Evolutionary conservation across 2,888 invertebrate species (phyloP).

Genomic region (Mimumesa dahlbomi): DNA sequence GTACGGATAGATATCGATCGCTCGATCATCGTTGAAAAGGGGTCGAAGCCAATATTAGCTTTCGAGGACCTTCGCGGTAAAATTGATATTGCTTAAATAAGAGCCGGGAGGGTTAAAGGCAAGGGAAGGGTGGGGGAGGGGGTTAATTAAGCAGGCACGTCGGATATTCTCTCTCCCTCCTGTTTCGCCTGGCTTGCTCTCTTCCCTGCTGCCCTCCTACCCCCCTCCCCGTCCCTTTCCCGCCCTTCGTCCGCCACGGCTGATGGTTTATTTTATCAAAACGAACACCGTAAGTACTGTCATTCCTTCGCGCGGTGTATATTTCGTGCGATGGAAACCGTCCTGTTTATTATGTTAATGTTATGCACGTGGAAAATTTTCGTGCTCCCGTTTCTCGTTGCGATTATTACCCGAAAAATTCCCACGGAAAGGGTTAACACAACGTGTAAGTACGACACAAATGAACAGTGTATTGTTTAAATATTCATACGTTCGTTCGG

Average conservation of each 20-base stretch:
- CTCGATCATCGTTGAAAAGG: conserved; percentile 3
- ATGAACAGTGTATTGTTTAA: too few relatives aligned
- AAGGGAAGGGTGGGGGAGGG: too few relatives aligned
- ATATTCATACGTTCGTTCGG: too few relatives aligned
- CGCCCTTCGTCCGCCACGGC: neutral
- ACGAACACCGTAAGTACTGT: conserved; percentile 14
- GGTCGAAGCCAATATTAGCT: conserved; percentile 39
- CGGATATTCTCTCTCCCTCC: conserved; percentile 17
- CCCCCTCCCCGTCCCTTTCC: conserved; percentile 1
- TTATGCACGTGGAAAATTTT: neutral
- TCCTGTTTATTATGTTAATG: neutral
- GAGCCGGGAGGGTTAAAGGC: conserved; percentile 22
- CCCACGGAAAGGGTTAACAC: too few relatives aligned
- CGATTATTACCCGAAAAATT: too few relatives aligned
- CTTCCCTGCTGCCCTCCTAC: conserved; percentile 8
- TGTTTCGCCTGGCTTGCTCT: conserved; percentile 10
- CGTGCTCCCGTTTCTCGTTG: too few relatives aligned
- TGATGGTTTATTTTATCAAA: conserved; percentile 47
- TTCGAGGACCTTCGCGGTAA: conserved; percentile 51
- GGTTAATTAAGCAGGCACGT: conserved; percentile 53
- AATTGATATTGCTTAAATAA: conserved; percentile 58
- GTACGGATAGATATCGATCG: too few relatives aligned
- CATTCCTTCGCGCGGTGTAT: conserved; percentile 2
- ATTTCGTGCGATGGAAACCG: conserved; percentile 26
- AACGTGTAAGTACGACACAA: too few relatives aligned